Percentiles rank a stretch among this genome's conserved stretches.
Evolutionary conservation across 2,797 vertebrate species (phyloP).

Genomic region (Anas capensis): DNA sequence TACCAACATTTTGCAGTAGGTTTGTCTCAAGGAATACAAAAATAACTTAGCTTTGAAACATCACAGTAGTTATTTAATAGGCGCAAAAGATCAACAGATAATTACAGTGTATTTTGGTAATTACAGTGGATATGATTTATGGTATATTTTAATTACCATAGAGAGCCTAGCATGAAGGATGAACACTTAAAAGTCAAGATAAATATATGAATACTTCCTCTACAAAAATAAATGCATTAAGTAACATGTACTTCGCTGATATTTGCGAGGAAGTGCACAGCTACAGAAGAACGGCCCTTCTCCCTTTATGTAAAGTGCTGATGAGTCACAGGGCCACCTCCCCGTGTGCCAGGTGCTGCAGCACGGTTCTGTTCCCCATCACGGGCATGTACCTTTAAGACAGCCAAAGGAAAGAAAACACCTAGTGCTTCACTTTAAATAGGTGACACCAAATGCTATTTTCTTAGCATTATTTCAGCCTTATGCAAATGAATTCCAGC

Average conservation of each 20-base stretch:
- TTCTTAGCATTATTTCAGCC: conserved; percentile 48
- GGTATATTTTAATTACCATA: conserved; percentile 51
- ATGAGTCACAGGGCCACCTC: not conserved
- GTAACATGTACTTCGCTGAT: not conserved
- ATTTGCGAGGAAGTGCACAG: not conserved
- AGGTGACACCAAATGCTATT: conserved; percentile 41
- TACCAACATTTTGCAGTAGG: conserved; percentile 12
- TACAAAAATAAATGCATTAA: conserved; percentile 44
- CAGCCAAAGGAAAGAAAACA: conserved; percentile 1
- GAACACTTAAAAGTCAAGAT: conserved; percentile 53
- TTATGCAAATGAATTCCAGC: conserved; percentile 59
- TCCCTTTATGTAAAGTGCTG: not conserved
- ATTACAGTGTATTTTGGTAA: conserved; percentile 59
- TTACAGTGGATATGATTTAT: conserved; percentile 46
- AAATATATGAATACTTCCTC: not conserved
- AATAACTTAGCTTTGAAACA: conserved; percentile 54
- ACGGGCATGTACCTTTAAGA: conserved; percentile 2
- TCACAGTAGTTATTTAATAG: conserved; percentile 43
- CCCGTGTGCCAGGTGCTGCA: not conserved
- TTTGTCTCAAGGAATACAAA: conserved; percentile 37
- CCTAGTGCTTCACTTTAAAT: conserved; percentile 4
- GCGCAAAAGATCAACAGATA: conserved; percentile 54
- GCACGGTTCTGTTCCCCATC: not conserved
- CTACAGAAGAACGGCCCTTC: not conserved
- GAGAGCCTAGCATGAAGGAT: conserved; percentile 27